Conservation (phyloP, 2,113 vertebrate genomes). For the Ellobius talpinus region DNA sequence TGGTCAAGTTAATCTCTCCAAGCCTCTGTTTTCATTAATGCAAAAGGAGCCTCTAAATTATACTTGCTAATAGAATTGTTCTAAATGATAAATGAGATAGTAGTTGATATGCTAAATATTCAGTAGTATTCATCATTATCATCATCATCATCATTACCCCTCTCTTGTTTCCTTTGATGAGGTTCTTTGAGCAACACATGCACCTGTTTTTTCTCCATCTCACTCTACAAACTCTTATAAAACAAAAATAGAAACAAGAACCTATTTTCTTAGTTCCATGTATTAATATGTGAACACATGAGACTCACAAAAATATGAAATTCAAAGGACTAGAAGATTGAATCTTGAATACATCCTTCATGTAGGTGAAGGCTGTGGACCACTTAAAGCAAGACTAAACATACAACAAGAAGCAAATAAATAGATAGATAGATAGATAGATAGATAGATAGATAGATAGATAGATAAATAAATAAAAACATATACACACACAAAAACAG, state of each 20-base stretch:
- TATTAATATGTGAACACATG: neutral
- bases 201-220: neutral
- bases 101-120: neutral
- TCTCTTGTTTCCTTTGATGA: neutral
- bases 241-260: neutral
- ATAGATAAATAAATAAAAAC: too few relatives aligned
- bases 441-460: too few relatives aligned
- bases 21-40: neutral
- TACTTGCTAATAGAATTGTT: neutral
- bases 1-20: neutral
- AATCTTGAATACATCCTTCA: neutral
- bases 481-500: neutral
- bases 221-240: neutral
- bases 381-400: neutral
- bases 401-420: neutral
- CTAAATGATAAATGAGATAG: neutral
- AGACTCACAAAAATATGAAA: neutral
- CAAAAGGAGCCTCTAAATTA: neutral
- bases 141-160: neutral
- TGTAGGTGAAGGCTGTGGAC: neutral
- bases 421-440: too few relatives aligned
- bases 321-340: neutral
- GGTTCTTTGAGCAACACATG: neutral
- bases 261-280: neutral
- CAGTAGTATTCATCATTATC: neutral